Base-by-base conservation (phyloP, 1,140 invertebrate species). In the Euborellia annulipes region DNA sequence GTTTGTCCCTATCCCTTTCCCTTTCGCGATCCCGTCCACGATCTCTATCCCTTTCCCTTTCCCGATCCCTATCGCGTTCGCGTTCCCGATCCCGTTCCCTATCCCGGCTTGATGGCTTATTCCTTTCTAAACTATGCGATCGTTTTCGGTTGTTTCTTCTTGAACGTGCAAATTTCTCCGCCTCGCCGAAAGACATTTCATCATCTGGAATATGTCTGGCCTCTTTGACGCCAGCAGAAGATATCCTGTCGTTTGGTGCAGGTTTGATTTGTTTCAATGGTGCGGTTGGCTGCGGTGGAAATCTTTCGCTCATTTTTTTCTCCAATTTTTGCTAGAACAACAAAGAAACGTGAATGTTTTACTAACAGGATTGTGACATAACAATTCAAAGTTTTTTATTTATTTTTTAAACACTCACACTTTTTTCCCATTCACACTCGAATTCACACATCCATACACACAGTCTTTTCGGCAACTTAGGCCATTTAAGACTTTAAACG, bases 251-350 rank as follows among this genome's bases (percentile, higher is more conserved):
- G 43, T 13, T 52, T 43, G 37, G 41, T 19, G 36, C 53, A 50
- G 17, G 54, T 60, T 47, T 41, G 37, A 36, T 64, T 63, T 50
- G 64, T 62, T 50, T 58, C 52, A 52, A 64, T 60, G 47, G 59
- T 13, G 63, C 64, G 41, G 62, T 68, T 6, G 56, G 59, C 32
- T 64, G 61, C 42, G 66, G 62, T 1, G 70, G 68, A 58, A 70
- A 69, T 50, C 66, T 65, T 53, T 77, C 73, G 43, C 70, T 66
- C 47, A 84, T 61, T 55, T 74, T 79, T 56, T 78, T 79, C 58
- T 90, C 84, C 48, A 89, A 73, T 60, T 82, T 79, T 60, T 86
- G 58, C 55, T 59, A 43, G 16, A 53, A 50, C 7, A 14, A 41
- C 41, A 45, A 20, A 27, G 11, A 27, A 27, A n/a, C n/a, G n/a